These are phyloP conservation scores for Pseudomugil gertrudae DNA, from an alignment of 2,797 vertebrate genomes.

Conservation along the genomic window DNA sequence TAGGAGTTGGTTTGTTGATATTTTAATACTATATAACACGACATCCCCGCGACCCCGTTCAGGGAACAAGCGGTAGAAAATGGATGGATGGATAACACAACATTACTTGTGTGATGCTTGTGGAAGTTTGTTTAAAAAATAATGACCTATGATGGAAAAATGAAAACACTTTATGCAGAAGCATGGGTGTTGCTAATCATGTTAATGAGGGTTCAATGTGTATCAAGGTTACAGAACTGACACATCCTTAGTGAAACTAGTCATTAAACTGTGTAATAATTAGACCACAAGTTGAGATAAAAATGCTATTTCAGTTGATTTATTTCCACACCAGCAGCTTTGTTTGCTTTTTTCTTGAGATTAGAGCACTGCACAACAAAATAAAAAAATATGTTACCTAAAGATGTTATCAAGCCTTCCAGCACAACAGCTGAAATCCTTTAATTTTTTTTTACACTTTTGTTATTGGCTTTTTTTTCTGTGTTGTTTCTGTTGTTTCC, in stretches of 20 bases:
- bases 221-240: slow-evolving; percentile 7
- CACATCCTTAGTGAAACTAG: slow-evolving; percentile 4
- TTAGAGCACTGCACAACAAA: too few species aligned
- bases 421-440: too few species aligned
- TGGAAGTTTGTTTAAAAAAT: neutral
- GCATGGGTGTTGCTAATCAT: neutral
- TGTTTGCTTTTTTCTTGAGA: too few species aligned
- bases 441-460: too few species aligned
- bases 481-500: too few species aligned
- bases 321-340: neutral
- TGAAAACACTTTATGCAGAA: neutral
- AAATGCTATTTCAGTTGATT: neutral
- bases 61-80: too few species aligned
- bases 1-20: neutral
- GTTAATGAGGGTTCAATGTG: neutral
- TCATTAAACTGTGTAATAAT: neutral
- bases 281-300: slow-evolving; percentile 4
- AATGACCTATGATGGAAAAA: neutral
- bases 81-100: too few species aligned
- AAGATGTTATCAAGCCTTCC: too few species aligned
- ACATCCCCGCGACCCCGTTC: too few species aligned
- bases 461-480: too few species aligned
- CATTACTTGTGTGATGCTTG: neutral
- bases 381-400: too few species aligned
- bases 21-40: neutral